These are phyloP conservation scores for Sebastes schlegelii DNA, from an alignment of 2,113 vertebrate genomes.

Conservation along the genomic window DNA sequence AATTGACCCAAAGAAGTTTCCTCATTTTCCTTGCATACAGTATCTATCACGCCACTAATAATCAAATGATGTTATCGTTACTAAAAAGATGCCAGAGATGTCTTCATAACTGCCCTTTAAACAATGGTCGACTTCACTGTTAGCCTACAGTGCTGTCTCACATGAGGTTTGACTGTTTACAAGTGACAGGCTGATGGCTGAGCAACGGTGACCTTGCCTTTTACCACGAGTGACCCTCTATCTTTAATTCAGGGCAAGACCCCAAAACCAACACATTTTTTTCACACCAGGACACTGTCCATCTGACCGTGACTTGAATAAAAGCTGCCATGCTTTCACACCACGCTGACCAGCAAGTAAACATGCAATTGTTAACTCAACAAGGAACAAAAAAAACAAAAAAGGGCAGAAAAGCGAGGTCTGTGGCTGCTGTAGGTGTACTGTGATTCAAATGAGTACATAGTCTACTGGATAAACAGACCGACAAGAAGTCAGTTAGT, in stretches of 20 bases:
- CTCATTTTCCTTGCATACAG: background rate
- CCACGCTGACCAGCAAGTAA: slow-evolving; percentile 45
- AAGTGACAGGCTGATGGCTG: slow-evolving; percentile 67
- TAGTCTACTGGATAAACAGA: slow-evolving; percentile 47
- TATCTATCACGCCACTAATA: background rate
- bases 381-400: background rate
- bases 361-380: slow-evolving; percentile 51
- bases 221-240: slow-evolving; percentile 75
- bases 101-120: slow-evolving; percentile 1
- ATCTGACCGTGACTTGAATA: slow-evolving; percentile 61
- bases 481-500: slow-evolving; percentile 49
- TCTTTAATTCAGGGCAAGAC: slow-evolving; percentile 72
- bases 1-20: background rate
- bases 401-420: background rate
- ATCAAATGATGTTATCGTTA: background rate
- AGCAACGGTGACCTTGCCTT: slow-evolving; percentile 81
- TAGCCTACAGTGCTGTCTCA: slow-evolving; percentile 30
- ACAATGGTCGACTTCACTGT: background rate
- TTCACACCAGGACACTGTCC: slow-evolving; percentile 53
- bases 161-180: slow-evolving; percentile 63
- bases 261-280: slow-evolving; percentile 63
- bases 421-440: slow-evolving; percentile 11
- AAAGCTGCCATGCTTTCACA: slow-evolving; percentile 55
- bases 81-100: background rate
- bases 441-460: slow-evolving; percentile 39